Evolutionary conservation across 2,113 vertebrate genomes (phyloP).

Genomic region (Himantopus leucocephalus): DNA sequence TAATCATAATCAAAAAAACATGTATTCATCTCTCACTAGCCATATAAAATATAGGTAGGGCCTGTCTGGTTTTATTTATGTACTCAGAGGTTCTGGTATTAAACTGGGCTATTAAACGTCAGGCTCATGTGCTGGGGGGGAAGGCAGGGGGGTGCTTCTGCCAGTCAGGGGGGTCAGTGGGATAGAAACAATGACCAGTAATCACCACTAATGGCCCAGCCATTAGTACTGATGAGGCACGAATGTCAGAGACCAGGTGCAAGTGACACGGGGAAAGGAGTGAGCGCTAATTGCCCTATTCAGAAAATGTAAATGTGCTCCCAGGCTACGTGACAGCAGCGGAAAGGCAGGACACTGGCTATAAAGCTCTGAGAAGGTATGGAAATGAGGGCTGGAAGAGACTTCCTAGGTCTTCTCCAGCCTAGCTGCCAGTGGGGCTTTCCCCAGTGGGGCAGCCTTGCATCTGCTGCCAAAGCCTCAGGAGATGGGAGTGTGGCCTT

Average conservation of each 20-base stretch:
- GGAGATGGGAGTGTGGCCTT: rapidly evolving
- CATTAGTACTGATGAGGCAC: conserved; percentile 60
- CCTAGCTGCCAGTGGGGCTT: not conserved
- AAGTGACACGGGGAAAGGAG: not conserved
- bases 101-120: not conserved
- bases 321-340: not conserved
- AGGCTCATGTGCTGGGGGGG: not conserved
- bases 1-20: conserved; percentile 53
- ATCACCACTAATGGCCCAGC: conserved; percentile 41
- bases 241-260: conserved; percentile 33
- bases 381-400: not conserved
- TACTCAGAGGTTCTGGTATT: conserved; percentile 20
- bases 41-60: conserved; percentile 37
- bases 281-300: conserved; percentile 52
- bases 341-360: not conserved
- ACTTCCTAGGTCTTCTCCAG: not conserved
- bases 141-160: not conserved
- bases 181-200: conserved; percentile 55
- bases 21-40: conserved; percentile 22
- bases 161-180: not conserved
- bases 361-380: not conserved
- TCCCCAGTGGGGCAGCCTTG: not conserved
- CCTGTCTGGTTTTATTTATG: conserved; percentile 51
- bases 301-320: conserved; percentile 57
- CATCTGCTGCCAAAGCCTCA: not conserved